Percentiles rank a stretch among this genome's conserved stretches.
Conservation (phyloP, 2,113 vertebrate genomes). For the Gorilla gorilla region DNA sequence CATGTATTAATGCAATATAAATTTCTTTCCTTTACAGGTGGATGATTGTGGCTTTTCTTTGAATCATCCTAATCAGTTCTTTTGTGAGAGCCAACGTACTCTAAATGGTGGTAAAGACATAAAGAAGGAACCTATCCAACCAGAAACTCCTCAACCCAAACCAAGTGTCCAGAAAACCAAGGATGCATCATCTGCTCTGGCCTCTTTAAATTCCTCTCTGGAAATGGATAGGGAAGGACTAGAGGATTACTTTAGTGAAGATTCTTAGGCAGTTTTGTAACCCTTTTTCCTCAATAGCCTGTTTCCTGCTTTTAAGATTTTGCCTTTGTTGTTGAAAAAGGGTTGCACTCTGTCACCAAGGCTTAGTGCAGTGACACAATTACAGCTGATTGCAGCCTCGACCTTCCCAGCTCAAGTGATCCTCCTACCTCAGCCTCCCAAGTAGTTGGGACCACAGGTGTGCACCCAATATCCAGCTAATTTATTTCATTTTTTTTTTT, state of each 20-base stretch:
- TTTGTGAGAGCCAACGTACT: conserved; percentile 91
- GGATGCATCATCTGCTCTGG: conserved; percentile 61
- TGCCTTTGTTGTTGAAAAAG: background rate
- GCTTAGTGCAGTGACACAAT: no score
- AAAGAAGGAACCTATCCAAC: conserved; percentile 87
- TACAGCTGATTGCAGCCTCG: no score
- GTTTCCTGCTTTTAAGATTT: background rate
- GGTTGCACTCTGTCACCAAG: no score
- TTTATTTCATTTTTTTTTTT: no score
- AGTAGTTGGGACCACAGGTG: no score
- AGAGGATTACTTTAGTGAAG: conserved; percentile 88
- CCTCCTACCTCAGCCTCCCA: no score
- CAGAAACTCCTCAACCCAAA: conserved; percentile 83
- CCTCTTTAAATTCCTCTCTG: conserved; percentile 67
- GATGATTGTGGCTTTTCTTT: conserved; percentile 94
- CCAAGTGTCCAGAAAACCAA: conserved; percentile 73
- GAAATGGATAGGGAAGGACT: conserved; percentile 88
- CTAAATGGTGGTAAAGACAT: conserved; percentile 86
- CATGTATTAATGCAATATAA: background rate
- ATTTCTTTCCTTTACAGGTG: conserved; percentile 83
- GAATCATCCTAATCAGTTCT: conserved; percentile 98
- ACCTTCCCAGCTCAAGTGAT: no score
- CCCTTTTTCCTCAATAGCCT: background rate
- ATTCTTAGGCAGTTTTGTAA: background rate
- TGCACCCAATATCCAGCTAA: no score